Evolutionary conservation across 2,113 vertebrate species (phyloP).

Genomic region (Azemiops feae): DNA sequence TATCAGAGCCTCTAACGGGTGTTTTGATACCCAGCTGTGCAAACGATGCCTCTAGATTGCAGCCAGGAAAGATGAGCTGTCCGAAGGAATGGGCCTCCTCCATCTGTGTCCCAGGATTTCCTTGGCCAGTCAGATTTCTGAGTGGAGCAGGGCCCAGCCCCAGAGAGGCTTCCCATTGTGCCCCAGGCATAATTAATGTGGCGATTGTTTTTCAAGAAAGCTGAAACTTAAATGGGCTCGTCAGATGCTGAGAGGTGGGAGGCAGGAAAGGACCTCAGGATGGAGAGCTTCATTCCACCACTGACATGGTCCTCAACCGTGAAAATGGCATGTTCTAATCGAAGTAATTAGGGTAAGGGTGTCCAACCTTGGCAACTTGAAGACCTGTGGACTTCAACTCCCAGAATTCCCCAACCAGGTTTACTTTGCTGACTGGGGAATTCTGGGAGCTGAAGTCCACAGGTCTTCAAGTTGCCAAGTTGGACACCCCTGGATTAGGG

Average conservation of each 20-base stretch:
- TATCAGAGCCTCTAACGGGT: conserved; percentile 65
- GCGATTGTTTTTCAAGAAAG: conserved; percentile 15
- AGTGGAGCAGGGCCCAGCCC: not conserved
- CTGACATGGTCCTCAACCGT: not conserved
- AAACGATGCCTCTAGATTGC: conserved; percentile 59
- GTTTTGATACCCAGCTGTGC: conserved; percentile 52
- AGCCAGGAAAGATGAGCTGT: conserved; percentile 50
- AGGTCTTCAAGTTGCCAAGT: not conserved
- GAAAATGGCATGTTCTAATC: not conserved
- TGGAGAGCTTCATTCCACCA: not conserved
- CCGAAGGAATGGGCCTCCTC: not conserved
- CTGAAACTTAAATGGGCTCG: not conserved
- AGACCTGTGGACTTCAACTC: not conserved
- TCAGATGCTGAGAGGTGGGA: not conserved
- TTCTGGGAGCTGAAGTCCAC: not conserved
- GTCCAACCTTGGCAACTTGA: not conserved
- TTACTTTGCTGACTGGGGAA: not conserved
- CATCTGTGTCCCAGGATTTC: conserved; percentile 21
- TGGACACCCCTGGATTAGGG: not conserved
- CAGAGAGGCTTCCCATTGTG: not conserved
- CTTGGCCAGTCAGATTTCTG: not conserved
- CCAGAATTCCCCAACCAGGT: not conserved
- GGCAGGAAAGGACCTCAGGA: not conserved
- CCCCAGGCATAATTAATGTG: not conserved
- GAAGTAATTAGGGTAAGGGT: not conserved